Evolutionary conservation across 2,797 vertebrate genomes (phyloP).

Genomic region (Sylvia borin): DNA sequence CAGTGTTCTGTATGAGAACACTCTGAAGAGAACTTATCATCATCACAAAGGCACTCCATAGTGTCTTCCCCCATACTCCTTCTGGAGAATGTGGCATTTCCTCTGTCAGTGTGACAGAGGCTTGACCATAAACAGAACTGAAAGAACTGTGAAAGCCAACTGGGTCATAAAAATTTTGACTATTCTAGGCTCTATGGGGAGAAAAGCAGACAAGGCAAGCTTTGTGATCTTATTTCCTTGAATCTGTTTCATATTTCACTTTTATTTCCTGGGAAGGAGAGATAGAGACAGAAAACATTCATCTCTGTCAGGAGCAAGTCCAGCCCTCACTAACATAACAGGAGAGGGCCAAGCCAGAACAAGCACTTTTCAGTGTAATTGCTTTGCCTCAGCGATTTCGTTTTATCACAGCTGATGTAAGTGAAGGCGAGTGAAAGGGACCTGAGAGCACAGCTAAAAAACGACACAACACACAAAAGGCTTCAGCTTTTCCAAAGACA

Average conservation of each 20-base stretch:
- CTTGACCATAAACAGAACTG: not conserved
- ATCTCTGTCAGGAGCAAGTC: slow-evolving; percentile 28
- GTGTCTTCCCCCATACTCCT: not conserved
- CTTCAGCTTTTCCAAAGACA: slow-evolving; percentile 35
- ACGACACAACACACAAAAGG: not conserved
- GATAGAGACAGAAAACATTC: not conserved
- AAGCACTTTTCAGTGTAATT: slow-evolving; percentile 48
- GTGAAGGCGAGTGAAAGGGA: slow-evolving; percentile 1
- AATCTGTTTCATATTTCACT: slow-evolving; percentile 34
- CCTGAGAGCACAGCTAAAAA: not conserved
- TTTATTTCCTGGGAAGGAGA: slow-evolving; percentile 25
- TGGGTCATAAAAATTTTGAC: not conserved
- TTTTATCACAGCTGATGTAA: slow-evolving; percentile 35
- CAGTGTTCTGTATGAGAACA: not conserved
- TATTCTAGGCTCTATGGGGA: not conserved
- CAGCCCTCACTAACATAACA: not conserved
- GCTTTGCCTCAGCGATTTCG: not conserved
- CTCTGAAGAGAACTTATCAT: not conserved
- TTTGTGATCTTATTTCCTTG: slow-evolving; percentile 27
- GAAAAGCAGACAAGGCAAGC: not conserved
- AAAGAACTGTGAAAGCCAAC: not conserved
- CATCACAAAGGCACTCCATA: not conserved
- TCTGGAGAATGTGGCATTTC: not conserved
- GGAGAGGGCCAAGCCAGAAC: slow-evolving; percentile 23
- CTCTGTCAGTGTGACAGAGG: not conserved